phyloP scores from a whole-genome alignment of 2,797 vertebrate species.

The Nannoperca australis region DNA sequence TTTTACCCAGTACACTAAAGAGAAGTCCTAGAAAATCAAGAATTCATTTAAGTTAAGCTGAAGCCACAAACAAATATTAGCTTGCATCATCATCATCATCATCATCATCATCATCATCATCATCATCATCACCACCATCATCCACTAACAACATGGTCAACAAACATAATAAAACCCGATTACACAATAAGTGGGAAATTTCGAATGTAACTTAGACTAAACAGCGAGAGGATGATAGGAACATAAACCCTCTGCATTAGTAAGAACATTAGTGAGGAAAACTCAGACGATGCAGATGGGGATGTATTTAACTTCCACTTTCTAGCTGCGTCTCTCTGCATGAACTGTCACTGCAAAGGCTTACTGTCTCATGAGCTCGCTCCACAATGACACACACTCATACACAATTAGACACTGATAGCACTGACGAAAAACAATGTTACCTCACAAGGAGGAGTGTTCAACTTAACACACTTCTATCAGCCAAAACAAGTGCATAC shows the following conservation, averaged over 20 bases:
- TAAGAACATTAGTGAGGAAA: slow-evolving; percentile 46
- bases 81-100: slow-evolving; percentile 36
- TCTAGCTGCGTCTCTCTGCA: slow-evolving; percentile 47
- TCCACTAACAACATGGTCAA: slow-evolving; percentile 34
- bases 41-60: slow-evolving; percentile 34
- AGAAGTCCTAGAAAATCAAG: slow-evolving; percentile 34
- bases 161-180: slow-evolving; percentile 52
- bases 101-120: slow-evolving; percentile 37
- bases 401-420: slow-evolving; percentile 30
- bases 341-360: slow-evolving; percentile 63
- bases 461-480: slow-evolving; percentile 4
- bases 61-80: slow-evolving; percentile 37
- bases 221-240: slow-evolving; percentile 32
- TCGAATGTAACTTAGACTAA: slow-evolving; percentile 43
- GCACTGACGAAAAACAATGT: slow-evolving; percentile 33
- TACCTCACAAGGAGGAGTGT: slow-evolving; percentile 17
- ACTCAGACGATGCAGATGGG: slow-evolving; percentile 40
- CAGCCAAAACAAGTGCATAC: slow-evolving; percentile 6
- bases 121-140: slow-evolving; percentile 23
- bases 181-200: slow-evolving; percentile 37
- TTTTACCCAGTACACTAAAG: slow-evolving; percentile 20
- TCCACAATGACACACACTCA: slow-evolving; percentile 46
- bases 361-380: slow-evolving; percentile 62
- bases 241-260: slow-evolving; percentile 36
- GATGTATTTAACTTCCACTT: slow-evolving; percentile 57